Evolutionary conservation across 2,888 invertebrate species (phyloP).

Genomic region (Cephus spinipes): DNA sequence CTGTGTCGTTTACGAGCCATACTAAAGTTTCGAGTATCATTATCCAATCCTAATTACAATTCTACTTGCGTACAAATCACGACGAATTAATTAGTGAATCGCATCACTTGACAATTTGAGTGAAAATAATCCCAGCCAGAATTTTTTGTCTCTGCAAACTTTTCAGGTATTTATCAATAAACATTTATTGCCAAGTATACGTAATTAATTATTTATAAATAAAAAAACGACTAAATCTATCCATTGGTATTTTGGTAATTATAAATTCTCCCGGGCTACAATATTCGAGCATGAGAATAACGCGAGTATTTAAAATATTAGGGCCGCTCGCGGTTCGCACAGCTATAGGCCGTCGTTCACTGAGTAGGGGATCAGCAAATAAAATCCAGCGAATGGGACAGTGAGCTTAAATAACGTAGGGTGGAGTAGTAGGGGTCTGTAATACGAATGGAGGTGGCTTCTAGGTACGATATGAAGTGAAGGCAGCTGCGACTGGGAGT

Average conservation of each 20-base stretch:
- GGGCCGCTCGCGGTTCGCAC: not conserved
- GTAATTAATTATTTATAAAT: not conserved
- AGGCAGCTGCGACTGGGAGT: conserved; percentile 6
- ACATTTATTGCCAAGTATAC: not conserved
- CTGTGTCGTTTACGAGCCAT: not conserved
- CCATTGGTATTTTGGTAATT: not conserved
- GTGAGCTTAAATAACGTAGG: not conserved
- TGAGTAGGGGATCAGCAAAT: not conserved
- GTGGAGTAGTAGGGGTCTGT: not conserved
- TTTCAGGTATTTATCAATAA: not conserved
- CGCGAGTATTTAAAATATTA: not conserved
- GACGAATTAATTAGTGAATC: not conserved
- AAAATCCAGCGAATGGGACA: not conserved
- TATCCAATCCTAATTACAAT: not conserved
- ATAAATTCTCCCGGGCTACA: not conserved
- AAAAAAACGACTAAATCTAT: not conserved
- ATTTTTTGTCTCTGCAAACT: not conserved
- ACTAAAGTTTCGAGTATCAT: not conserved
- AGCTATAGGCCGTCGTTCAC: not conserved
- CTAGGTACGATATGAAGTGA: not conserved
- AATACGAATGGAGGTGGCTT: not conserved
- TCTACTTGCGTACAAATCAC: not conserved
- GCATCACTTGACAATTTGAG: not conserved
- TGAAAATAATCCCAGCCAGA: not conserved
- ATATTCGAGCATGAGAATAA: not conserved